Conservation (phyloP, 1,140 invertebrate species). For the Pomacea maculata region DNA sequence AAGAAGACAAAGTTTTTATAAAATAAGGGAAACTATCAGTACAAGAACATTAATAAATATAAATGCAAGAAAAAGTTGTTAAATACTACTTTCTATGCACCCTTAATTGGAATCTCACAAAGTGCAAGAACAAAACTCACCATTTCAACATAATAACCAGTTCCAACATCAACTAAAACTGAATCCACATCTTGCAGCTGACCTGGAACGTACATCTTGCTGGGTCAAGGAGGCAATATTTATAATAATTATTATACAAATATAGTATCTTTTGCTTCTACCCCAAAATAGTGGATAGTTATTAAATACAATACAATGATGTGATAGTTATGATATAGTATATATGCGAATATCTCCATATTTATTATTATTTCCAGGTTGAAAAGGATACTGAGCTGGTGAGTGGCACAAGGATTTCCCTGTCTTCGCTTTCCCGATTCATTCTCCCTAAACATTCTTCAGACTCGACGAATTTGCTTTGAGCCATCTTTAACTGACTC, state of each 20-base stretch:
- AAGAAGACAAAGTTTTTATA: no score
- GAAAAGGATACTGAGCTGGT: constrained; percentile 82
- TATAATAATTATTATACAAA: no score
- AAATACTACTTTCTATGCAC: no score
- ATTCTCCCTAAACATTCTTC: constrained; percentile 80
- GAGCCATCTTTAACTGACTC: constrained; percentile 87
- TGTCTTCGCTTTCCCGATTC: constrained; percentile 67
- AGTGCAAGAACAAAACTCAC: constrained; percentile 62
- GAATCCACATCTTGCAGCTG: constrained; percentile 81
- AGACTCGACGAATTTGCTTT: constrained; percentile 88
- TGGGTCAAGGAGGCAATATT: constrained; percentile 29
- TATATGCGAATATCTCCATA: not conserved
- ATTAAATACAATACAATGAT: not conserved
- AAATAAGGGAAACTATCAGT: no score
- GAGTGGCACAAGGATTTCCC: constrained; percentile 87
- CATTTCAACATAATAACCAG: constrained; percentile 94
- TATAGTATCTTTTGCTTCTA: no score
- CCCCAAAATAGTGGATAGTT: no score
- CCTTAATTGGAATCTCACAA: no score
- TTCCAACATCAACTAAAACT: constrained; percentile 92
- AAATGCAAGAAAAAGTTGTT: no score
- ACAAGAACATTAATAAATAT: no score
- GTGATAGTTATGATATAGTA: not conserved
- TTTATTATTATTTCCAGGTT: not conserved
- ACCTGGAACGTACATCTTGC: constrained; percentile 91